These are phyloP conservation scores for Eupithecia centaureata DNA, from an alignment of 2,888 invertebrate species.

Conservation along the genomic window DNA sequence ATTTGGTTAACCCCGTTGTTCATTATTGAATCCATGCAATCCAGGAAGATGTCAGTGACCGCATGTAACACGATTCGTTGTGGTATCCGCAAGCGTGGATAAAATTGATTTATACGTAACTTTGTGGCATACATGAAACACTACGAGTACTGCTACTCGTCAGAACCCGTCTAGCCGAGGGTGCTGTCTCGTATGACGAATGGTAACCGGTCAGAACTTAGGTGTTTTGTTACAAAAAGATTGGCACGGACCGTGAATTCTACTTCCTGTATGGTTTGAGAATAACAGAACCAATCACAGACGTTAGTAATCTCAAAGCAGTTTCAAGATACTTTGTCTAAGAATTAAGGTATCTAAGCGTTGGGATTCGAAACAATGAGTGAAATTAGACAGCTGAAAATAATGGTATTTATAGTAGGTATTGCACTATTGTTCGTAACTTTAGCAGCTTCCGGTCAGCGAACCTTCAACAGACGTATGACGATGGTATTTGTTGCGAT, in stretches of 20 bases:
- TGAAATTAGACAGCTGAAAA: background rate
- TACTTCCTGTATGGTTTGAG: constrained; percentile 42
- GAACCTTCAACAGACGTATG: background rate
- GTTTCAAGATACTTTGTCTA: background rate
- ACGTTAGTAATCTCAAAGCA: background rate
- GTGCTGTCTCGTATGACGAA: constrained; percentile 44
- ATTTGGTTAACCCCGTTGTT: constrained; percentile 32
- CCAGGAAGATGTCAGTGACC: constrained; percentile 76
- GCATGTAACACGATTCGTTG: constrained; percentile 74
- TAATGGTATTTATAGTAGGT: background rate
- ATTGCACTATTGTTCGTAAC: background rate
- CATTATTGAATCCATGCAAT: constrained; percentile 66
- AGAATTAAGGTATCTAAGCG: background rate
- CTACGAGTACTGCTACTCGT: constrained; percentile 37
- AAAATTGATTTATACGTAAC: constrained; percentile 71
- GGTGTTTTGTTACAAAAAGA: constrained; percentile 41
- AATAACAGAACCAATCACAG: constrained; percentile 1
- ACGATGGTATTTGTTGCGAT: constrained; percentile 29
- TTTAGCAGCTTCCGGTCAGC: background rate
- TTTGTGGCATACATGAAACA: constrained; percentile 49
- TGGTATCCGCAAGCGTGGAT: constrained; percentile 70
- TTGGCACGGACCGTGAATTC: constrained; percentile 54
- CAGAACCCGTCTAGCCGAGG: constrained; percentile 32
- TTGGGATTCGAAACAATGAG: background rate
- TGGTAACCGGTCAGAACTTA: constrained; percentile 33